These are phyloP conservation scores for Eueremaeus valkanovi DNA, from an alignment of 2,888 invertebrate genomes.

Conservation along the genomic window DNA sequence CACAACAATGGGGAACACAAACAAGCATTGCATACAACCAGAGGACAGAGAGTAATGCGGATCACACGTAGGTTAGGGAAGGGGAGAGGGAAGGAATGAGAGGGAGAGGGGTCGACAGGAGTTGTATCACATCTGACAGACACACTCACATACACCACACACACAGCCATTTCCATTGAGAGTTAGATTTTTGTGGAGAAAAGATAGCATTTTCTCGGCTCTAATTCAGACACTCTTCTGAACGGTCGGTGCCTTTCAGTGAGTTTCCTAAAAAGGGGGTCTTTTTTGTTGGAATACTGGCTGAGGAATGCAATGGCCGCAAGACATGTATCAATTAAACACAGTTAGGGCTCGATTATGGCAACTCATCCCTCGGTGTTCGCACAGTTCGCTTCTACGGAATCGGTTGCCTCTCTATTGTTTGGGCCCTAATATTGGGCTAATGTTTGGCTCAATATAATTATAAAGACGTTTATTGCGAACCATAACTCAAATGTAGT, in stretches of 20 bases:
- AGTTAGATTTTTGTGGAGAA: constrained; percentile 2
- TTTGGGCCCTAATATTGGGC: not conserved
- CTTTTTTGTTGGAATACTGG: not conserved
- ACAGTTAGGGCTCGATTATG: constrained; percentile 21
- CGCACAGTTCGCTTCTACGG: not conserved
- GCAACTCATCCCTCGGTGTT: not conserved
- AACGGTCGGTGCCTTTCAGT: constrained; percentile 26
- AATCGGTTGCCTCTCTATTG: constrained; percentile 4
- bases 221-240: not conserved
- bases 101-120: not conserved
- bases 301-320: constrained; percentile 3
- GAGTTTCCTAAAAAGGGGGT: constrained; percentile 7
- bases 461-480: constrained; percentile 17
- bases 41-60: constrained; percentile 2
- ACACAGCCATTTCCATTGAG: constrained; percentile 31
- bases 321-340: constrained; percentile 25
- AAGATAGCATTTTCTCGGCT: not conserved
- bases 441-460: constrained; percentile 11
- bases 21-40: not conserved
- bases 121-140: constrained; percentile 27
- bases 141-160: constrained; percentile 20
- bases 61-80: not conserved
- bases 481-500: constrained; percentile 16
- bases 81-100: not conserved
- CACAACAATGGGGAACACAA: not conserved